Percentiles rank a stretch among this genome's conserved stretches.
phyloP scores from a whole-genome alignment of 2,113 vertebrate genomes.

The Microtus pennsylvanicus region DNA sequence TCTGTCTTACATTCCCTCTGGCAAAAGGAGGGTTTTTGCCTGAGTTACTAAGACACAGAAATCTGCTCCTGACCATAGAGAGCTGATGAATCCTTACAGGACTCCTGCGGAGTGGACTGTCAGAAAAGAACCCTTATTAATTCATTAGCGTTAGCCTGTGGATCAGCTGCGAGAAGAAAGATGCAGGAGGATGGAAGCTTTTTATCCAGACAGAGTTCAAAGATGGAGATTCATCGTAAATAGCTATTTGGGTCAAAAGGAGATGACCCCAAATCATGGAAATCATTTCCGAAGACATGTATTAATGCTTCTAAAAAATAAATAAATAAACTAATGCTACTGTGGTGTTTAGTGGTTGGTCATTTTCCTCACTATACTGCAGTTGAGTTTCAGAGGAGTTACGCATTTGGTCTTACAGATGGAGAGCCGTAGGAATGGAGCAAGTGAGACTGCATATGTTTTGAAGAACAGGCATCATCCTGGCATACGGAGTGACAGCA shows the following conservation, averaged over 20 bases:
- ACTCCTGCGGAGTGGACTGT: neutral
- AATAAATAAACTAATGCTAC: neutral
- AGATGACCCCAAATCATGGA: conserved; percentile 51
- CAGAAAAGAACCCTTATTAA: neutral
- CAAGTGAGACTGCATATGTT: neutral
- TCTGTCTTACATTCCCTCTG: neutral
- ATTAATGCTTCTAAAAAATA: conserved; percentile 36
- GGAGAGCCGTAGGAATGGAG: neutral
- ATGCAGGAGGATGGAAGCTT: neutral
- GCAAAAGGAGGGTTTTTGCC: neutral
- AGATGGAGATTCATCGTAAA: conserved; percentile 45
- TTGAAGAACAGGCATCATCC: conserved; percentile 44
- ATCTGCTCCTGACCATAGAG: conserved; percentile 38
- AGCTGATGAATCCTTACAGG: conserved; percentile 18
- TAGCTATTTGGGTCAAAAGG: conserved; percentile 50
- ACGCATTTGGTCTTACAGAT: conserved; percentile 14
- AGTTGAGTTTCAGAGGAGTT: conserved; percentile 35
- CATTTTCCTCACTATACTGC: conserved; percentile 41
- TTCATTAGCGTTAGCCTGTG: conserved; percentile 37
- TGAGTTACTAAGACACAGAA: conserved; percentile 23
- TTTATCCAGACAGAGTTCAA: conserved; percentile 41
- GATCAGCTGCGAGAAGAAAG: conserved; percentile 2
- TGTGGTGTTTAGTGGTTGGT: neutral
- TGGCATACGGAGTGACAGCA: neutral
- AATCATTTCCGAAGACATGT: conserved; percentile 45